Conservation (phyloP, 2,797 vertebrate genomes). For the Arnoldichthys spilopterus region DNA sequence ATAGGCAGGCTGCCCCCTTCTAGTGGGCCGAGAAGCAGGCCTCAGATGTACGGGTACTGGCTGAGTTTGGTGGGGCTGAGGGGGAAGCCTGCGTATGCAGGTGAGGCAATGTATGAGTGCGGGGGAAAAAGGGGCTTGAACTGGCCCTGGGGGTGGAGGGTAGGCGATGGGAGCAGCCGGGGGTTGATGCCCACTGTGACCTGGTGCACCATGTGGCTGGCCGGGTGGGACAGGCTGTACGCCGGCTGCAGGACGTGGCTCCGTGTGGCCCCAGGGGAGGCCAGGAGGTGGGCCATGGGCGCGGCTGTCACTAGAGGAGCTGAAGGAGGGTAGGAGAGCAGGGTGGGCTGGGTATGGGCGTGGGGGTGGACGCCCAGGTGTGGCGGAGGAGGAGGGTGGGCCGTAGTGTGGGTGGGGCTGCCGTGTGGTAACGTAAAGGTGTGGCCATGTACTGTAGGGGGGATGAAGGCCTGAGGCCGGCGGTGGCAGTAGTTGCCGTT, state of each 20-base stretch:
- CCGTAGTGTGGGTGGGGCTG: slow-evolving; percentile 87
- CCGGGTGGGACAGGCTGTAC: slow-evolving; percentile 87
- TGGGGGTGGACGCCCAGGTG: slow-evolving; percentile 83
- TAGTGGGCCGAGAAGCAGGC: slow-evolving; percentile 63
- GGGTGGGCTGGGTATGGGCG: slow-evolving; percentile 86
- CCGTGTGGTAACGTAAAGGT: slow-evolving; percentile 91
- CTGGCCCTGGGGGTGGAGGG: slow-evolving; percentile 89
- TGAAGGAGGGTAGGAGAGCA: slow-evolving; percentile 87
- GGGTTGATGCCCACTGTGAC: slow-evolving; percentile 95
- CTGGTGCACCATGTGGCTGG: slow-evolving; percentile 88
- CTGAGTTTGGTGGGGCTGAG: slow-evolving; percentile 97
- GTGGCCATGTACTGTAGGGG: slow-evolving; percentile 84
- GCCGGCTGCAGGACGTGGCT: slow-evolving; percentile 88
- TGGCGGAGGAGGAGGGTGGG: slow-evolving; percentile 76
- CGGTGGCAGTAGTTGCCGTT: slow-evolving; percentile 91
- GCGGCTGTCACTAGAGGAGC: slow-evolving; percentile 86
- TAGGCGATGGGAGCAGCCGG: slow-evolving; percentile 92
- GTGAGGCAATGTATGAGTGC: slow-evolving; percentile 95
- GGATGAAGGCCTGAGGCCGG: slow-evolving; percentile 91
- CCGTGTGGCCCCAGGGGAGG: slow-evolving; percentile 90
- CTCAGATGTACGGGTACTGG: slow-evolving; percentile 98
- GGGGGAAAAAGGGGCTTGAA: slow-evolving; percentile 94
- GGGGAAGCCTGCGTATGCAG: slow-evolving; percentile 93
- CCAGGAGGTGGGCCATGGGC: slow-evolving; percentile 92
- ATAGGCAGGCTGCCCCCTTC: slow-evolving; percentile 58